Evolutionary conservation across 2,888 invertebrate genomes (phyloP), one percentile per base, ranked within the genome.

Genomic region (Microctonus hyperodae): DNA sequence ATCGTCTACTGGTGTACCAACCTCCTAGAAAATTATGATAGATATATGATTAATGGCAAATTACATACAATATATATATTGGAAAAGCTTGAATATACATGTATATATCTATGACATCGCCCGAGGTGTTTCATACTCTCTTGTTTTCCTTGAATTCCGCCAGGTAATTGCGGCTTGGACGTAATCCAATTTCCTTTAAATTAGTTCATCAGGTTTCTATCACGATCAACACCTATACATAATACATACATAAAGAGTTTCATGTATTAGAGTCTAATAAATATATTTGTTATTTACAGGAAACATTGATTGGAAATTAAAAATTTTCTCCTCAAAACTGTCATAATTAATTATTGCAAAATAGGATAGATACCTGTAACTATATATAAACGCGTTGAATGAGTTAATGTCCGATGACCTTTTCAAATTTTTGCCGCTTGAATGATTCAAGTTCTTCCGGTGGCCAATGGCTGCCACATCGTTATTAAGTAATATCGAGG

Each of bases 401-500:
- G 23, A 51, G 23, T 58, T 58, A 56, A 20, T 20, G 20, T 64
- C 55, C 48, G 50, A 56, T 55, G 56, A 56, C 51, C 62, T 35
- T 56, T 65, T 62, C 7, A 4, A 4, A 44, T 44, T 44, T n/a
- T 44, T 44, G 44, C 44, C 44, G 44, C 16, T 44, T 44, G 44
- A 16, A 44, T 16, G 16, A 20, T 44, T 20, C 44, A 16, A 64
- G 51, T 63, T 50, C 62, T 59, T 53, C 62, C 22, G 10, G 48
- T 51, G 50, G 62, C 40, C 53, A 48, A 64, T 53, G 60, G 56
- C 48, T 61, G 62, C 44, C 44, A 44, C 68, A 64, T 72, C 71
- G 70, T 78, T 79, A 78, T 79, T 79, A 79, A 79, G 77, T 79
- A 79, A 79, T 78, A 77, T 77, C 76, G 74, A 63, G 74, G 75